A percentile compares a stretch with the other conserved stretches of the same genome.
phyloP scores from a whole-genome alignment of 1,140 invertebrate genomes.

The Capitella teleta region DNA sequence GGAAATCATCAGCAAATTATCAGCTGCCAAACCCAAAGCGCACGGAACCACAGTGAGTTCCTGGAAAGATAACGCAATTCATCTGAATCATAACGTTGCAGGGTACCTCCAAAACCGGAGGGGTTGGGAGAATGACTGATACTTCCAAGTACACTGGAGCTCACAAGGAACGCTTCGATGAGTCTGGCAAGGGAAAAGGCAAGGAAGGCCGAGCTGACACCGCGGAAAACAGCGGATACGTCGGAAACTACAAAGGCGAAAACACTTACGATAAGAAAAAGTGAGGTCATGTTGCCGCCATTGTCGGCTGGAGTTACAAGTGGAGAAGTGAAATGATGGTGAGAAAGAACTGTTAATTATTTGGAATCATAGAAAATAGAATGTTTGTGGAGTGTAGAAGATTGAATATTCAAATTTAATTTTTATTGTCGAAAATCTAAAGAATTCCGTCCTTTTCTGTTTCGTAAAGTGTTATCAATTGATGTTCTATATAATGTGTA shows the following conservation, averaged over 20 bases:
- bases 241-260: slow-evolving; percentile 43
- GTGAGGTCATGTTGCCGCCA: neutral
- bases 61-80: neutral
- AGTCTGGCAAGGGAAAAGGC: slow-evolving; percentile 44
- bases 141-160: slow-evolving; percentile 44
- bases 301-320: neutral
- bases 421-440: too few relatives aligned
- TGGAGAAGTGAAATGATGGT: too few relatives aligned
- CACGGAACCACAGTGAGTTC: neutral
- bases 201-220: slow-evolving; percentile 38
- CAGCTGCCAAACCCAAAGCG: neutral
- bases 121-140: slow-evolving; percentile 72
- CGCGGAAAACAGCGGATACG: slow-evolving; percentile 41
- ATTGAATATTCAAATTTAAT: too few relatives aligned
- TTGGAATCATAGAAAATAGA: too few relatives aligned
- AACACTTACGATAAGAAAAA: slow-evolving; percentile 37
- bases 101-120: slow-evolving; percentile 27
- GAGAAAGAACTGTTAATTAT: too few relatives aligned
- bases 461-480: too few relatives aligned
- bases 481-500: too few relatives aligned
- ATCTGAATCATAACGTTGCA: slow-evolving; percentile 4
- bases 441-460: too few relatives aligned
- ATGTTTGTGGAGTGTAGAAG: too few relatives aligned
- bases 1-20: slow-evolving; percentile 9
- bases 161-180: slow-evolving; percentile 47